Conservation (phyloP, 2,888 invertebrate genomes). For the Pheosia tremula region DNA sequence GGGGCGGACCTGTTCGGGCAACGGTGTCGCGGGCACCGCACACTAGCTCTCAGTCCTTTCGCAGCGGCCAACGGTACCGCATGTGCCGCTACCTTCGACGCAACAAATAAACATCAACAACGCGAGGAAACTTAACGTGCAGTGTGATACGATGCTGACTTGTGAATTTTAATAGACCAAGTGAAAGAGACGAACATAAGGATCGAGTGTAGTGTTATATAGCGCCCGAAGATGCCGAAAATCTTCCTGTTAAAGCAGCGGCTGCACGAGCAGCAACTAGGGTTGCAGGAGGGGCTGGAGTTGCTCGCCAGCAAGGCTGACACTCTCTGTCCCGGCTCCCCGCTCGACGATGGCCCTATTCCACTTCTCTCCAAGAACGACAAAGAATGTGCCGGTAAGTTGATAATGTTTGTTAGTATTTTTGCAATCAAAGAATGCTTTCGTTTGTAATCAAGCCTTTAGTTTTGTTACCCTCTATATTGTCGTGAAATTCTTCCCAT, state of each 20-base stretch:
- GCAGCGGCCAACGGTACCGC: slow-evolving; percentile 82
- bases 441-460: background rate
- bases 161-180: slow-evolving; percentile 74
- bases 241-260: slow-evolving; percentile 96
- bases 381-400: slow-evolving; percentile 71
- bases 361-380: slow-evolving; percentile 85
- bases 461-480: slow-evolving; percentile 3
- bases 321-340: slow-evolving; percentile 85
- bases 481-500: background rate
- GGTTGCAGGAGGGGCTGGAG: slow-evolving; percentile 93
- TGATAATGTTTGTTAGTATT: slow-evolving; percentile 2
- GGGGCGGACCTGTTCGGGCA: slow-evolving; percentile 82
- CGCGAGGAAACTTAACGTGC: slow-evolving; percentile 77
- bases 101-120: slow-evolving; percentile 75
- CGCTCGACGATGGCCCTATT: slow-evolving; percentile 84
- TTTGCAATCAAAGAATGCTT: background rate
- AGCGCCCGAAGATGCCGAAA: slow-evolving; percentile 91
- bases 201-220: slow-evolving; percentile 76
- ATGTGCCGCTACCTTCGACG: slow-evolving; percentile 78
- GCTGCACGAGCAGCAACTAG: slow-evolving; percentile 95
- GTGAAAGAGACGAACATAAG: slow-evolving; percentile 71
- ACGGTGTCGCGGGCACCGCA: slow-evolving; percentile 81
- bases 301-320: slow-evolving; percentile 87
- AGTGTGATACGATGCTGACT: slow-evolving; percentile 79
- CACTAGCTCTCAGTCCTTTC: slow-evolving; percentile 79